A percentile compares a stretch with the other conserved stretches of the same genome.
These are phyloP conservation scores for Glossophaga mutica DNA, from an alignment of 2,797 vertebrate species.

Conservation along the genomic window DNA sequence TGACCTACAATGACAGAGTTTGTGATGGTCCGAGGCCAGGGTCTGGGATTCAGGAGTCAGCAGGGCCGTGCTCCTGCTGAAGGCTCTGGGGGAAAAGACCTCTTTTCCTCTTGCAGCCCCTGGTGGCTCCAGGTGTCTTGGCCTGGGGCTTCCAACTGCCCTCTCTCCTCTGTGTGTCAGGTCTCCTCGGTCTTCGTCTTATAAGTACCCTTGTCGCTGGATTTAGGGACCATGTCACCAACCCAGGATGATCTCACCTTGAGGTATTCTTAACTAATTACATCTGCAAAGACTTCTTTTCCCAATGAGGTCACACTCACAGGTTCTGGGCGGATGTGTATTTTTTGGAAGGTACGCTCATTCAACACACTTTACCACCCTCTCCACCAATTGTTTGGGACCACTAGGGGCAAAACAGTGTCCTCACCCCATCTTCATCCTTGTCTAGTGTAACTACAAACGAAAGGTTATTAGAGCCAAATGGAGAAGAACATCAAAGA, in stretches of 20 bases:
- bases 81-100: neutral
- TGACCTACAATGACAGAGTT: neutral
- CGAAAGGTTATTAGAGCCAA: neutral
- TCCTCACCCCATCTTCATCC: neutral
- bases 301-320: neutral
- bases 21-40: neutral
- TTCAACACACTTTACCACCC: neutral
- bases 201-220: neutral
- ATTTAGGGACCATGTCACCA: neutral
- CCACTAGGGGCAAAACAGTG: neutral
- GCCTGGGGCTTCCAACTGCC: neutral
- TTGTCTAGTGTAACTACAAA: neutral
- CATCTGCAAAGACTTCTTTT: neutral
- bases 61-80: neutral
- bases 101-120: neutral
- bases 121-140: neutral
- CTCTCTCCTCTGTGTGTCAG: neutral
- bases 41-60: neutral
- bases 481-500: neutral
- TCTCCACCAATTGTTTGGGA: neutral
- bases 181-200: neutral
- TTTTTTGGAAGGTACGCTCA: too few relatives aligned
- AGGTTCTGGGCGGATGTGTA: neutral
- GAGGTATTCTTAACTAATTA: neutral
- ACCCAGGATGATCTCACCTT: neutral